Evolutionary conservation across 2,888 invertebrate genomes (phyloP).

Genomic region (Cynaeus angustus): DNA sequence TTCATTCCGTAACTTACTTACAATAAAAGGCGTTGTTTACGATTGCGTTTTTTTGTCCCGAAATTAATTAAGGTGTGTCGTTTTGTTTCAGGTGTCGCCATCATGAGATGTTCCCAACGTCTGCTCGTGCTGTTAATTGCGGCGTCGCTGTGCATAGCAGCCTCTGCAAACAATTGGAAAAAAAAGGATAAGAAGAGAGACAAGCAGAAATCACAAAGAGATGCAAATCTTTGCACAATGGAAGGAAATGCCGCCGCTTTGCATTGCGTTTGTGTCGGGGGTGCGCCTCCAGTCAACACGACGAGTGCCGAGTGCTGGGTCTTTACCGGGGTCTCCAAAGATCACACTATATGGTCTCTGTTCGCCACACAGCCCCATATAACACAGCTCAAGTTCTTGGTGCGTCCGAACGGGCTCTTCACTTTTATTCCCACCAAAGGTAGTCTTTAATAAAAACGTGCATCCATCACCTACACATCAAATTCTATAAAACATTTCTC

Average conservation of each 20-base stretch:
- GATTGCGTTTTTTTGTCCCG: conserved; percentile 6
- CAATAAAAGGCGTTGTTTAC: conserved; percentile 23
- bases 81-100: conserved; percentile 39
- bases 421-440: conserved; percentile 83
- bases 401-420: conserved; percentile 80
- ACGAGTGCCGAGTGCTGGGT: conserved; percentile 87
- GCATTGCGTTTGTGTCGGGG: conserved; percentile 81
- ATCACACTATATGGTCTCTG: conserved; percentile 83
- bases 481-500: conserved; percentile 7
- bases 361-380: conserved; percentile 83
- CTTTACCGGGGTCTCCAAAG: conserved; percentile 79
- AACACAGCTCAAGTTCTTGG: conserved; percentile 81
- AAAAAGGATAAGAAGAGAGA: conserved; percentile 58
- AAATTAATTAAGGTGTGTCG: background rate
- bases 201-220: conserved; percentile 51
- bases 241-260: conserved; percentile 49
- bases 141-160: conserved; percentile 24
- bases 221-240: conserved; percentile 58
- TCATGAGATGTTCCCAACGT: conserved; percentile 34
- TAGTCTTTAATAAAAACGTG: background rate
- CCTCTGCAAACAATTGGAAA: conserved; percentile 34
- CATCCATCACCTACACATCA: conserved; percentile 2
- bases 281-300: conserved; percentile 73
- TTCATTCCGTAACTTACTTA: conserved; percentile 25
- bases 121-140: conserved; percentile 32